A percentile compares a stretch with the other conserved stretches of the same genome.
Evolutionary conservation across 2,797 vertebrate genomes (phyloP).

Genomic region (Poecilia picta): DNA sequence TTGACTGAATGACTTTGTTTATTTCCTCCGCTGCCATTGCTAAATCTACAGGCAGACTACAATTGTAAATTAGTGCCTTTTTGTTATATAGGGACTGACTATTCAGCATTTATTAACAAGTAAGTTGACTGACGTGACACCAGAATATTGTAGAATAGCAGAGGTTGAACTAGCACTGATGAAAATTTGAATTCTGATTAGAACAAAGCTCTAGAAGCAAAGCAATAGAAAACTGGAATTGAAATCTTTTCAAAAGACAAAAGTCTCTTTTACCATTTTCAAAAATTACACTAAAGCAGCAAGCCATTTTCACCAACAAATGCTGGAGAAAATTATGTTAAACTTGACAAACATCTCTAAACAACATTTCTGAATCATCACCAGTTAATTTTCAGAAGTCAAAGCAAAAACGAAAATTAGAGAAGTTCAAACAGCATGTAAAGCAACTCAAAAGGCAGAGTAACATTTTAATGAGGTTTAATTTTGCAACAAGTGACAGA

Average conservation of each 20-base stretch:
- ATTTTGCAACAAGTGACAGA: background rate
- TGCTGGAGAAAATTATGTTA: background rate
- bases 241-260: background rate
- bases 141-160: background rate
- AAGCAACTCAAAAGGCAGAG: background rate
- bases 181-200: background rate
- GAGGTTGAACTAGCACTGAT: no score
- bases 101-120: background rate
- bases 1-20: no score
- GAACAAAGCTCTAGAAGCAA: no score
- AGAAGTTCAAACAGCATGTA: background rate
- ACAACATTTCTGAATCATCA: background rate
- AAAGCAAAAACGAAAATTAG: background rate
- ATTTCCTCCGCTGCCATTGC: no score
- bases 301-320: background rate
- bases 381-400: background rate
- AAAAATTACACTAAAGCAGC: background rate
- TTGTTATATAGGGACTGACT: background rate
- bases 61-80: background rate
- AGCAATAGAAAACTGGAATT: background rate
- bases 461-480: background rate
- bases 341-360: background rate
- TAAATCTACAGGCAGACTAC: no score
- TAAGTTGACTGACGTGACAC: background rate
- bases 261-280: background rate